Conservation (phyloP, 2,888 invertebrate species). For the Onthophagus sagittarius region DNA sequence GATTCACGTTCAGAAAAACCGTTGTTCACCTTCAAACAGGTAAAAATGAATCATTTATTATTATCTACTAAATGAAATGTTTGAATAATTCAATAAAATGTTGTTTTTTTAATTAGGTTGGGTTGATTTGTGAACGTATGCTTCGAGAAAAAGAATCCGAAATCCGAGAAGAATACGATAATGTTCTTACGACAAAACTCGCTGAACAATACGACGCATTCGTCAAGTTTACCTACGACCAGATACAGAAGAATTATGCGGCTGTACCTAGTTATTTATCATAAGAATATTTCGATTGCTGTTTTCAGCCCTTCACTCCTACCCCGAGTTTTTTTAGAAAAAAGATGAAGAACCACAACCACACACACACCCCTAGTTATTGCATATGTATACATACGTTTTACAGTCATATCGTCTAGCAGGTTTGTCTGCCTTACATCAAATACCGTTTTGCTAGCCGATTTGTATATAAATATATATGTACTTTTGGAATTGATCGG, state of each 20-base stretch:
- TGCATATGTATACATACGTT: conserved; percentile 33
- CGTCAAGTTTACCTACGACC: conserved; percentile 97
- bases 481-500: conserved; percentile 39
- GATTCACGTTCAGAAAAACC: conserved; percentile 70
- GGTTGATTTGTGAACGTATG: conserved; percentile 96
- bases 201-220: conserved; percentile 99
- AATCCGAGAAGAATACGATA: conserved; percentile 92
- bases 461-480: conserved; percentile 35
- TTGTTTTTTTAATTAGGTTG: conserved; percentile 62
- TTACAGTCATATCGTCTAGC: conserved; percentile 33
- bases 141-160: conserved; percentile 92
- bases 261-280: conserved; percentile 49
- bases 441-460: conserved; percentile 39
- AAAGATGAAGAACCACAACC: conserved; percentile 19
- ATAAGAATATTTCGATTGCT: conserved; percentile 34
- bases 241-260: conserved; percentile 75
- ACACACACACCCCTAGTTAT: conserved; percentile 30
- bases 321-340: conserved; percentile 18
- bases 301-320: conserved; percentile 20
- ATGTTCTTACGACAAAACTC: conserved; percentile 86
- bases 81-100: conserved; percentile 5
- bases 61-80: neutral
- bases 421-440: conserved; percentile 32
- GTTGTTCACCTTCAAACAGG: conserved; percentile 92
- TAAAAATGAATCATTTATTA: conserved; percentile 40